These are phyloP conservation scores for Syngnathoides biaculeatus DNA, from an alignment of 2,113 vertebrate genomes.

Conservation along the genomic window DNA sequence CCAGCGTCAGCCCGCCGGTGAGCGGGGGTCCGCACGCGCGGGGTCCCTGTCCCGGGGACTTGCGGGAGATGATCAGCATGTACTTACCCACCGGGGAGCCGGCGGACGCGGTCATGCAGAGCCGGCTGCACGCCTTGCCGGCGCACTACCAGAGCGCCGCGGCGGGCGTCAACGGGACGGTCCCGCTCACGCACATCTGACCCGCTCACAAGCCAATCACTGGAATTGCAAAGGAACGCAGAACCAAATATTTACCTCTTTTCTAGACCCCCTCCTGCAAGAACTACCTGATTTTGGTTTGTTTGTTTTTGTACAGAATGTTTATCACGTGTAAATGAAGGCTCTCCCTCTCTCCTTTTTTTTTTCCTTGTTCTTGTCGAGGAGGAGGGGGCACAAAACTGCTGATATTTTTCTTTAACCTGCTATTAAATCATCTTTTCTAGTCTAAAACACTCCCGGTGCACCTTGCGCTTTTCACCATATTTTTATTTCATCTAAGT, in stretches of 20 bases:
- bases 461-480: slow-evolving; percentile 51
- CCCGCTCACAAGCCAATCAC: slow-evolving; percentile 41
- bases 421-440: slow-evolving; percentile 75
- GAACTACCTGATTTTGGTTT: slow-evolving; percentile 57
- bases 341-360: slow-evolving; percentile 49
- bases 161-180: slow-evolving; percentile 92
- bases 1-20: slow-evolving; percentile 92
- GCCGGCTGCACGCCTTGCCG: slow-evolving; percentile 90
- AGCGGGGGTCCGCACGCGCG: slow-evolving; percentile 84
- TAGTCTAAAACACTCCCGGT: slow-evolving; percentile 73
- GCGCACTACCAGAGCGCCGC: slow-evolving; percentile 94
- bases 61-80: slow-evolving; percentile 99
- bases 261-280: slow-evolving; percentile 70
- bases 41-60: slow-evolving; percentile 93
- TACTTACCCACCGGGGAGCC: slow-evolving; percentile 94
- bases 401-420: slow-evolving; percentile 65
- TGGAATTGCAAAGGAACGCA: slow-evolving; percentile 73
- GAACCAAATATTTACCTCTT: slow-evolving; percentile 84
- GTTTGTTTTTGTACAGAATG: slow-evolving; percentile 82
- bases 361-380: slow-evolving; percentile 60
- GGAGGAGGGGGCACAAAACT: slow-evolving; percentile 7
- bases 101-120: slow-evolving; percentile 87
- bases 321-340: slow-evolving; percentile 83
- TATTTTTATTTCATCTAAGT: slow-evolving; percentile 60
- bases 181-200: slow-evolving; percentile 96